phyloP scores from a whole-genome alignment of 2,113 vertebrate genomes.

The Litocranius walleri region DNA sequence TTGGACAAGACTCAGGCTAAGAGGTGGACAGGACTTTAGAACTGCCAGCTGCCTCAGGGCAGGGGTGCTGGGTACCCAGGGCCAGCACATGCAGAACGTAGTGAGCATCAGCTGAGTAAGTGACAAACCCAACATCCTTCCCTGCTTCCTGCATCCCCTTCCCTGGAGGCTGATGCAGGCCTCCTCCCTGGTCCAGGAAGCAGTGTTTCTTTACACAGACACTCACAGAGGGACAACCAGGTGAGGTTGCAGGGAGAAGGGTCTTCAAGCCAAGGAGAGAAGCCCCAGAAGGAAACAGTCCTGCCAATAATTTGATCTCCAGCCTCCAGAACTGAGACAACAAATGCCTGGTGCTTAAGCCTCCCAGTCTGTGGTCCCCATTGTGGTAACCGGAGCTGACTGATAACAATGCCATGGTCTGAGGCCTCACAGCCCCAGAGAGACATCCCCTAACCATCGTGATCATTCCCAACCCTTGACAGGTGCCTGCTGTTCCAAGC shows the following conservation, averaged over 20 bases:
- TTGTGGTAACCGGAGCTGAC: neutral
- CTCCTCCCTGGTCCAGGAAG: neutral
- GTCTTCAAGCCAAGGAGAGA: neutral
- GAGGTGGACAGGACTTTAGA: neutral
- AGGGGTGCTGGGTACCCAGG: neutral
- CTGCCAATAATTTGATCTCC: neutral
- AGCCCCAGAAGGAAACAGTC: neutral
- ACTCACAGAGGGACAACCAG: neutral
- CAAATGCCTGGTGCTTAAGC: too few species aligned
- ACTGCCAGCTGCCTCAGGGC: neutral
- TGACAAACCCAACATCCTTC: neutral
- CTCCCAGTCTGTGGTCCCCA: accelerated
- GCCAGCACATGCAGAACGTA: accelerated
- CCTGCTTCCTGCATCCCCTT: neutral
- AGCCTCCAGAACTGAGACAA: neutral
- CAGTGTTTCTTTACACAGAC: neutral
- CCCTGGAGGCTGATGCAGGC: neutral
- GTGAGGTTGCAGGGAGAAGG: neutral
- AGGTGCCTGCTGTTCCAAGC: accelerated
- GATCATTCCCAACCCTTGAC: accelerated
- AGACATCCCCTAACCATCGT: accelerated
- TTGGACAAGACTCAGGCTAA: neutral
- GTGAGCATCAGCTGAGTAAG: neutral
- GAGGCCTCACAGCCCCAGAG: neutral
- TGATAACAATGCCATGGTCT: accelerated